A percentile compares a stretch with the other conserved stretches of the same genome.
Evolutionary conservation across 2,113 vertebrate species (phyloP).

Genomic region (Coptodon bakossiorum): DNA sequence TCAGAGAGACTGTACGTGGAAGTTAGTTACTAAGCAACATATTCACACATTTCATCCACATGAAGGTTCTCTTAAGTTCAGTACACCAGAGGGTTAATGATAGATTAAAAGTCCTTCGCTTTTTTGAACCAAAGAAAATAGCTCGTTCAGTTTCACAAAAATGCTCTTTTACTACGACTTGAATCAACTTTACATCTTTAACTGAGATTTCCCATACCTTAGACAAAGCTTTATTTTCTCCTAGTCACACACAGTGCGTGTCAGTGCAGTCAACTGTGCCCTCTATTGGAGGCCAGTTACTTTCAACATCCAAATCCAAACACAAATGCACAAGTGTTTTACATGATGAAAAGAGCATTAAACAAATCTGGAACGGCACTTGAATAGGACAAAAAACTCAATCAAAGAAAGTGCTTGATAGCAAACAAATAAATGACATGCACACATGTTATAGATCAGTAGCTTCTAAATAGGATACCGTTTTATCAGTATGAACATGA

Average conservation of each 20-base stretch:
- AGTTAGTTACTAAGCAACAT: conserved; percentile 61
- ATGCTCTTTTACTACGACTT: neutral
- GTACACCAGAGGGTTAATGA: conserved; percentile 30
- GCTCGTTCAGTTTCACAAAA: neutral
- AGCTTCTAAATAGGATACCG: neutral
- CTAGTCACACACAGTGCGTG: neutral
- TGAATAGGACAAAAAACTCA: neutral
- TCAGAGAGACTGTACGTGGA: conserved; percentile 3
- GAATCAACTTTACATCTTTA: neutral
- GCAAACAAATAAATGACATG: conserved; percentile 18
- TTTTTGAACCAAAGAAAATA: conserved; percentile 5
- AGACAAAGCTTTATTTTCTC: neutral
- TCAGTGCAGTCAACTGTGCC: conserved; percentile 60
- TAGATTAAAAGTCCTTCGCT: conserved; percentile 27
- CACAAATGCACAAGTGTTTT: neutral
- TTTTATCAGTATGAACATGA: conserved; percentile 20
- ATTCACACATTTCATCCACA: conserved; percentile 23
- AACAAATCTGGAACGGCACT: neutral
- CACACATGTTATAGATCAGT: neutral
- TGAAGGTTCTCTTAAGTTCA: conserved; percentile 17
- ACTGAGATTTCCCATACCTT: neutral
- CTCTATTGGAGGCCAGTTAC: conserved; percentile 61
- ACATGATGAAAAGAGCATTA: neutral
- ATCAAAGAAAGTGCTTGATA: neutral
- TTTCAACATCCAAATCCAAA: conserved; percentile 40